Conservation (phyloP, 1,140 invertebrate genomes). For the Melanaphis sacchari region DNA sequence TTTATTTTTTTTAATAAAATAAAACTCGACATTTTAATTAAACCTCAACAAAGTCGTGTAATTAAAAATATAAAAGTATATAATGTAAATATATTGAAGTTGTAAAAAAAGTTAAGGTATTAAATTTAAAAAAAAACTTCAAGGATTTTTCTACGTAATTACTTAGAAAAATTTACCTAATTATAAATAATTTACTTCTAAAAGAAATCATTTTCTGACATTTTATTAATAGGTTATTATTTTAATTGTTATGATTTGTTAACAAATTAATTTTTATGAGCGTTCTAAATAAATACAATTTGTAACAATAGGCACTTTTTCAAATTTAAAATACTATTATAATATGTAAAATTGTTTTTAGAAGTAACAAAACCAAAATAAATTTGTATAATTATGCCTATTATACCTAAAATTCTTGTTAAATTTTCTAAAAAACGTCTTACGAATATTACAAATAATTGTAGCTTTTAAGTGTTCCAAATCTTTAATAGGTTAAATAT, state of each 20-base stretch:
- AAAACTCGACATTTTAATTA: slow-evolving; percentile 28
- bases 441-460: background rate
- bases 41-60: background rate
- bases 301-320: too few relatives aligned
- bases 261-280: background rate
- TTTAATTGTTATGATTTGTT: background rate
- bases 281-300: background rate
- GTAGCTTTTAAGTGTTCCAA: background rate
- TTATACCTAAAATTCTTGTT: background rate
- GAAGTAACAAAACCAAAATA: background rate
- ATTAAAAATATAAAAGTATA: background rate
- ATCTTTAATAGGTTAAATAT: background rate
- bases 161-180: background rate
- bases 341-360: background rate
- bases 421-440: background rate
- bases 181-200: background rate
- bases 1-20: background rate
- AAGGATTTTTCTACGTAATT: background rate
- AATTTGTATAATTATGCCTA: background rate
- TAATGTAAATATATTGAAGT: background rate
- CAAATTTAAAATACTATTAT: background rate
- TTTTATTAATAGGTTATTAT: background rate
- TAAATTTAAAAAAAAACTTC: background rate
- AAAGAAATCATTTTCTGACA: background rate
- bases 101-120: background rate